Evolutionary conservation across 2,888 invertebrate species (phyloP), one percentile per base, ranked within the genome.

Genomic region (Sinhomidia bicolor): DNA sequence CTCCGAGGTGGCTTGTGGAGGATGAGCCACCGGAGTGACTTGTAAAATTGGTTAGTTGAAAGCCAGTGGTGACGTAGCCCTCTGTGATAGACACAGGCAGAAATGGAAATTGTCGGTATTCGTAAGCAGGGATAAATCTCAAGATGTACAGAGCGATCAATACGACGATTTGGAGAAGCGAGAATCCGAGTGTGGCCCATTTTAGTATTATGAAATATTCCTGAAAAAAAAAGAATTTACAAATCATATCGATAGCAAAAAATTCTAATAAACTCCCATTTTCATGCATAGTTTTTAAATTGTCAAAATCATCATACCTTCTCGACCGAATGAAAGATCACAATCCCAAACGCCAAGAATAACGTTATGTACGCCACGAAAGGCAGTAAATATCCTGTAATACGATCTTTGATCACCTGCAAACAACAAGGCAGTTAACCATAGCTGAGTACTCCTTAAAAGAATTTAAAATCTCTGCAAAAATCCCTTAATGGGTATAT

Each of bases 291-390:
- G 2, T 36, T 3, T n/a, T 29, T 0, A 76, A 44, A 12, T 26
- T 6, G 6, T 54, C 14, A 32, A 26, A n/a, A n/a, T n/a, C n/a
- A n/a, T n/a, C n/a, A 32, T 51, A 90, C 90, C 89, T 90, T 90
- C 76, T 90, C 90, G 65, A 90, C 88, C n/a, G 90, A 90, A 60
- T 90, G 90, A 80, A 90, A 90, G 79, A 90, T 90, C 79, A 90
- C 88, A 76, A 90, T 85, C 57, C 89, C 90, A 84, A 90, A 89
- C 78, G 89, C 90, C 85, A 90, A 80, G 65, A 90, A 85, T 41
- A 89, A 71, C 20, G 89, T 87, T 78, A 90, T 85, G 62, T 90
- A 90, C 71, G 89, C 85, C 90, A 90, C 89, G 54, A 90, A 90
- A 81, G 90, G 90, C 78, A 88, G 83, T 60, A 89, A 82, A 62